These are phyloP conservation scores for Melinaea marsaeus DNA, from an alignment of 2,888 invertebrate genomes.

Conservation along the genomic window DNA sequence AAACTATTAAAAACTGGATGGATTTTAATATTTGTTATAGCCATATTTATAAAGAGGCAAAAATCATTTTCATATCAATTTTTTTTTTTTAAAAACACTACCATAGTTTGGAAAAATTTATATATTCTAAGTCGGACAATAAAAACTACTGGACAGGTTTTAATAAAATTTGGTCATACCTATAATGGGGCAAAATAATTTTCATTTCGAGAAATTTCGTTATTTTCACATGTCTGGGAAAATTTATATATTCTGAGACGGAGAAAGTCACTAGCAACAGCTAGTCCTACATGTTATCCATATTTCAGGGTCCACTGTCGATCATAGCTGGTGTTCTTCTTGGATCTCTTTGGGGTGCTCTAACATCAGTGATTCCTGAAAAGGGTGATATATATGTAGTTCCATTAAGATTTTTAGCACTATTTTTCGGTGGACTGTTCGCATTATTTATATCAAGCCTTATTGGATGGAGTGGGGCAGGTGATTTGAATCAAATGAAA, in stretches of 20 bases:
- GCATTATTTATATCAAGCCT: slow-evolving; percentile 86
- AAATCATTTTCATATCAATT: too few relatives aligned
- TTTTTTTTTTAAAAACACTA: too few relatives aligned
- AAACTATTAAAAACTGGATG: too few relatives aligned
- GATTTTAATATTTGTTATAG: too few relatives aligned
- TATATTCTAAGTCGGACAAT: too few relatives aligned
- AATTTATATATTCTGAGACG: background rate
- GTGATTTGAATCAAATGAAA: slow-evolving; percentile 37
- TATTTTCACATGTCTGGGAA: background rate
- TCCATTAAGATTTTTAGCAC: slow-evolving; percentile 82
- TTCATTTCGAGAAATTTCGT: background rate
- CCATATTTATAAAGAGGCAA: too few relatives aligned
- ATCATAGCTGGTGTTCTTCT: slow-evolving; percentile 83
- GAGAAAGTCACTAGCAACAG: too few relatives aligned
- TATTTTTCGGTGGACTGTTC: slow-evolving; percentile 85
- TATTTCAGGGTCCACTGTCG: slow-evolving; percentile 80
- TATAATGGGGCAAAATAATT: background rate
- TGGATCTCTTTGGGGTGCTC: slow-evolving; percentile 84
- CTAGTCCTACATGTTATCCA: background rate
- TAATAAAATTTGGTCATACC: too few relatives aligned
- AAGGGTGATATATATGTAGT: slow-evolving; percentile 82
- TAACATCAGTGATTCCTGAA: slow-evolving; percentile 85
- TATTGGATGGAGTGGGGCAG: slow-evolving; percentile 81
- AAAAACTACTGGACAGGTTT: too few relatives aligned
- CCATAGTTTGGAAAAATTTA: too few relatives aligned